Evolutionary conservation across 1,140 invertebrate species (phyloP), one percentile per base, ranked within the genome.

Genomic region (Lethocerus indicus): DNA sequence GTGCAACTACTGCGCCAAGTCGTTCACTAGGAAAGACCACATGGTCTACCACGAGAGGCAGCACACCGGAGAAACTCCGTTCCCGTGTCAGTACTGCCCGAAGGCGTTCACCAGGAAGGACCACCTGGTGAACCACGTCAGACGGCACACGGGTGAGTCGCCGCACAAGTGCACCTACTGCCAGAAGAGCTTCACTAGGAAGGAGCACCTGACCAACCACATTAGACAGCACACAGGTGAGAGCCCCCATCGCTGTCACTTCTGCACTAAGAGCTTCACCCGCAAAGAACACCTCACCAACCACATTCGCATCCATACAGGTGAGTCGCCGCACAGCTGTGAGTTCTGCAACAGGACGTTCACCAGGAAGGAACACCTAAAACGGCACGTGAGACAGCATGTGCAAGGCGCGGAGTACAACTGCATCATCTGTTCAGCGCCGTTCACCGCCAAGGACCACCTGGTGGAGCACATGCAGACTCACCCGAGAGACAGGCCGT

Each of bases 261-360:
- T 70, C 63, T 80, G 77, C 62, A 69, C 75, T 18, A 72, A 85
- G 68, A 79, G 80, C 46, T 89, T 92, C 66, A 89, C 87, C 35
- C 71, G 86, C 52, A 90, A 89, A 66, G 86, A 90, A 69, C 87
- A 91, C 67, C 75, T 90, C 61, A 87, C 83, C 65, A 86, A 89
- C 68, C 87, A 91, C 67, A 79, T 89, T 59, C 71, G 79, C 62
- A 70, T 78, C 56, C 76, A 80, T 60, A 79, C 77, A 49, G 83
- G 83, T 2, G 83, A 87, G 61, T 82, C 81, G 41, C 79, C 82
- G 1, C 84, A 86, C 60, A 67, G 77, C n/a, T 88, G 86, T 64
- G 76, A 81, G 56, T 78, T 80, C 54, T 88, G 85, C 62, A 75
- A 79, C 53, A 83, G 85, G 58, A 78, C 80, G 1, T 89, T 88